Base-by-base conservation (phyloP, 23 tunicate genomes). In the Halocynthia roretzi region DNA sequence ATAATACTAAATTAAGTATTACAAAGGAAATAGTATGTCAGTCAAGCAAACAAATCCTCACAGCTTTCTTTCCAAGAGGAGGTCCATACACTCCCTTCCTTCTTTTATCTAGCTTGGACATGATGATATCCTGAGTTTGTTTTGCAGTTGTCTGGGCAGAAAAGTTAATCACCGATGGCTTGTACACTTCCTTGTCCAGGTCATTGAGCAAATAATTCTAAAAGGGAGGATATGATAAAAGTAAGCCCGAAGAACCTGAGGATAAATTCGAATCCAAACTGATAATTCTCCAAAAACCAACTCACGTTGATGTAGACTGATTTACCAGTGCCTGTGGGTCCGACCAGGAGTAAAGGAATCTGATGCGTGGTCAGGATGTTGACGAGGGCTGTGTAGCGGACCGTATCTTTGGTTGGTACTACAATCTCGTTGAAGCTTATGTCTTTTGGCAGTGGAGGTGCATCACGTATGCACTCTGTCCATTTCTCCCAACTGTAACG, bases 71-170 rank as follows among this genome's bases (percentile, higher is more conserved):
- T 60, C 99, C 99, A 65, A 94, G 71, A 9, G 99, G 95, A 10
- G 99, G 99, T 8, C 98, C 98, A 54, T 53, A 80, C 15, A 80
- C 84, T 10, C 88, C 99, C 63, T 94, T 94, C 55, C 99, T 70
- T 62, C 99, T 76, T 58, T 94, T 94, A 75, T 94, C 99, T 50
- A 94, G 82, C 75, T 94, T 94, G 19, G 90, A 84, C 99, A 94
- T 94, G 90, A 94, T 94, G 40, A 94, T 84, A 68, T 81, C 87
- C 56, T 94, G 99, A 5, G 95, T 88, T 65, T 94, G 99, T 56
- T 94, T 84, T 20, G 99, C 94, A 7, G 99, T 88, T 64, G 99
- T 94, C 71, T 94, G 95, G 8, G 99, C 99, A n/a, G 99, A 94
- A 61, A 94, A 94, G 84, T 94, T 94, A 74, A 94, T 88, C 70